Evolutionary conservation across 2,888 invertebrate species (phyloP).

Genomic region (Graphium colonna): DNA sequence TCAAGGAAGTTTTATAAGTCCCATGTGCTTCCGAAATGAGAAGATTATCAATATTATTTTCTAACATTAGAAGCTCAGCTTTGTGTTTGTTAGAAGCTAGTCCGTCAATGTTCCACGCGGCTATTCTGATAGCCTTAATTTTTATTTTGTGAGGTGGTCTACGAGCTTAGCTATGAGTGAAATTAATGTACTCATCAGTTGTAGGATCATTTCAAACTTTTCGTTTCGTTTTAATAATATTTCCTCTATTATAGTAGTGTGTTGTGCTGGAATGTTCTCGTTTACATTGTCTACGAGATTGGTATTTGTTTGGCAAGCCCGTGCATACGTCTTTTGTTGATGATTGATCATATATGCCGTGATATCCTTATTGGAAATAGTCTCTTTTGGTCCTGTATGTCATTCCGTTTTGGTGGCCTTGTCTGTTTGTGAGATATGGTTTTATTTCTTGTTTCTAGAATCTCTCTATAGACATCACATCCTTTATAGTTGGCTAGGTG

Average conservation of each 20-base stretch:
- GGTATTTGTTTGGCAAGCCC: not conserved
- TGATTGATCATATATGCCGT: not conserved
- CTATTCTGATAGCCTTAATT: not conserved
- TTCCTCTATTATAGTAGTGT: not conserved
- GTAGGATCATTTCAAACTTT: not conserved
- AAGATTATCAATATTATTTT: no score
- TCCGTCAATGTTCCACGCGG: not conserved
- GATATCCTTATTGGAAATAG: not conserved
- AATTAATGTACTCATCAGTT: not conserved
- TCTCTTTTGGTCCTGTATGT: not conserved
- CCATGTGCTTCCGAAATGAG: no score
- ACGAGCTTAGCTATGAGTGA: not conserved
- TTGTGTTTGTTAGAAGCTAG: not conserved
- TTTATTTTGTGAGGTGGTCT: not conserved
- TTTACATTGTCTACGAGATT: not conserved
- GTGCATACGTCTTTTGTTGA: no score
- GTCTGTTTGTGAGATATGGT: not conserved
- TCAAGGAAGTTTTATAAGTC: no score
- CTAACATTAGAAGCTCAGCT: no score
- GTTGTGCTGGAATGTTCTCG: no score
- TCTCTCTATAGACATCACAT: no score
- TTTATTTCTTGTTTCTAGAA: not conserved
- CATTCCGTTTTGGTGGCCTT: not conserved
- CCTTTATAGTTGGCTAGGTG: conserved; percentile 20
- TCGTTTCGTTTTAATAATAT: not conserved